Evolutionary conservation across 2,888 invertebrate genomes (phyloP), one percentile per base, ranked within the genome.

Genomic region (Lucinisca nassula): DNA sequence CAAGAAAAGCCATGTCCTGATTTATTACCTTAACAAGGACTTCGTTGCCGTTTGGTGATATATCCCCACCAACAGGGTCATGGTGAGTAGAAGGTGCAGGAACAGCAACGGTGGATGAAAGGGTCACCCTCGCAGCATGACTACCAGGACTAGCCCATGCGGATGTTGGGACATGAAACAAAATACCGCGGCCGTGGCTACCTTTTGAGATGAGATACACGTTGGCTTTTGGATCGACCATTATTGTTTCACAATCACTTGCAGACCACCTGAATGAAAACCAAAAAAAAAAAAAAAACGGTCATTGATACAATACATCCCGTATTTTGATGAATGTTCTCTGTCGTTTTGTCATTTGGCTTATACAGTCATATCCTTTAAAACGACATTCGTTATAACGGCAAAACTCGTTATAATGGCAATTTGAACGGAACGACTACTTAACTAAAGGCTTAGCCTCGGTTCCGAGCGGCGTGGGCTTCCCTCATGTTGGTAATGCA

Each of bases 181-280:
- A 24, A 3, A 27, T 10, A 6, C 61, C 61, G 3, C 6, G 30
- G 0, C 87, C 91, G 27, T 83, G 58, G 14, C 55, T 67, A 0
- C 72, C 87, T 58, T 90, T 90, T 38, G 92, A 89, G 4, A 92
- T 82, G 35, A 91, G 74, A 86, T 87, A 92, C 2, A 91, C 72
- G 27, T 91, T 85, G 27, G 86, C 90, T 12, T 61, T 24, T 21
- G 90, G 89, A 38, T 89, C 90, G 3, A 91, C 85, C 91, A 92
- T 88, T 45, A 92, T 61, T 0, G 91, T 89, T 58, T 92, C 92
- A 32, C 84, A 78, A 37, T 92, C 90, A 0, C 67, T n/a, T 76
- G 90, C 81, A 40, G 67, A 55, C 92, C 91, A 92, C 21, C 92
- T 92, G 84, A 51, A 51, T n/a, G n/a, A n/a, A n/a, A n/a, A n/a